phyloP scores from a whole-genome alignment of 2,113 vertebrate genomes.

The Progne subis region DNA sequence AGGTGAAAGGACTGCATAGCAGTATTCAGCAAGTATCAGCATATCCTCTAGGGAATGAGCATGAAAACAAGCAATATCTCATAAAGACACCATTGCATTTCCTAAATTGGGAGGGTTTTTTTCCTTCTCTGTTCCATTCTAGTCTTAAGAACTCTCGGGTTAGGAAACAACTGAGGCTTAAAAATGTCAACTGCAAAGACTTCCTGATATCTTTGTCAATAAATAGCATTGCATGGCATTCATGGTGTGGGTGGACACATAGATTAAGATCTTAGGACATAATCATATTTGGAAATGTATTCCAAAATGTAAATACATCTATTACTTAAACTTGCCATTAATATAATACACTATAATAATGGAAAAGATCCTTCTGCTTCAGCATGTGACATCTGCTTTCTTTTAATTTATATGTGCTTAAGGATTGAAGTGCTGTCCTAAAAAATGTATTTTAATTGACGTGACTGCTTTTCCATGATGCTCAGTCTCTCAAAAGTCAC shows the following conservation, averaged over 20 bases:
- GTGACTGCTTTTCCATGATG: constrained; percentile 25
- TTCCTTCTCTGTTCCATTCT: background rate
- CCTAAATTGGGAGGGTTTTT: background rate
- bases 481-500: constrained; percentile 49
- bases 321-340: constrained; percentile 38
- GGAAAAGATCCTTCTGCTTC: constrained; percentile 3
- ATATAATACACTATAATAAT: background rate
- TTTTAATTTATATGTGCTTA: background rate
- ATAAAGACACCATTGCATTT: background rate
- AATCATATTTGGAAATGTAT: constrained; percentile 11
- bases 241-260: background rate
- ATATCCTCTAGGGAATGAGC: background rate
- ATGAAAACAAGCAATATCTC: background rate
- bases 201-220: background rate
- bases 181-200: background rate
- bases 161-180: background rate
- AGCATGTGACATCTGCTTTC: background rate
- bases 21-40: background rate
- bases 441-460: constrained; percentile 37
- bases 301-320: background rate
- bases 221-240: background rate
- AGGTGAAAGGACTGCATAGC: background rate
- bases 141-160: background rate
- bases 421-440: background rate
- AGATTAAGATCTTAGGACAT: background rate